Base-by-base conservation (phyloP, 2,797 vertebrate species). In the Anolis apletophallus region DNA sequence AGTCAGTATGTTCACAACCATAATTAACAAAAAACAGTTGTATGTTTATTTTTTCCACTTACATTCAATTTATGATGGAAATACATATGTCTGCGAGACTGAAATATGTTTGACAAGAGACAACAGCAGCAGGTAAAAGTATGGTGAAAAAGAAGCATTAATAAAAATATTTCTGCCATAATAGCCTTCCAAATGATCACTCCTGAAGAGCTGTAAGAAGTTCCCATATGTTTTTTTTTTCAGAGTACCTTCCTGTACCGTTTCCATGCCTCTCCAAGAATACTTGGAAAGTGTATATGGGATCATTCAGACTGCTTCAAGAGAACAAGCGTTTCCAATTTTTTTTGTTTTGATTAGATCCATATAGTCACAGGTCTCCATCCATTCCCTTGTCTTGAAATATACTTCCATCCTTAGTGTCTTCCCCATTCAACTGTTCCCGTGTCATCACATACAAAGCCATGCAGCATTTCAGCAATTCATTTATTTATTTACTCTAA, bases 141-240 rank as follows among this genome's bases (percentile, higher is more conserved):
- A 90, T 72, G 91, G 89, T 88, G 78, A 83, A 91, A 61, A 87
- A 91, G 75, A 88, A 83, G 87, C 90, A 91, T 89, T 94, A 94
- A 93, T 91, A 94, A 88, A 94, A 94, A 92, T 93, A 94, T 93
- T 94, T 94, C 91, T 89, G 74, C 85, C 86, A 64, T 86, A 88
- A 88, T 87, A 95, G 92, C 93, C 71, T 93, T 92, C 91, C 91
- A 94, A 93, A 85, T 91, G 10, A 55, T 86, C 79, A 73, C 90
- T 92, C 91, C 89, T 86, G 88, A 82, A 0, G 0, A 82, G 88
- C 91, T 94, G 85, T 85, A 92, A 91, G 73, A 91, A 93, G 61
- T 91, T 89, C 13, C 91, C 91, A 50, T 94, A 92, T 93, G 93
- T 86, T 92, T 91, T 86, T 79, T 86, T 40, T 86, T 40, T 4